These are phyloP conservation scores for silkworm (Bombyx mori) DNA, from an alignment of 1,140 invertebrate genomes.

Conservation along the genomic window ASM3026992v2 NC_085121.1:18312501-18313000, in stretches of 20 bases:
- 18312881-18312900: neutral
- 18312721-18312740: constrained; percentile 54
- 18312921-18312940: constrained; percentile 20
- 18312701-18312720: constrained; percentile 37
- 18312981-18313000: too few species aligned
- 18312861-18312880: constrained; percentile 22
- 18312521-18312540: too few species aligned
- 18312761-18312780: constrained; percentile 51
- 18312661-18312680: neutral
- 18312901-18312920: neutral
- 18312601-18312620: too few species aligned
- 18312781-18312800: constrained; percentile 48
- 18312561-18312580: too few species aligned
- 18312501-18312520: too few species aligned
- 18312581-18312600: too few species aligned
- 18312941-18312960: constrained; percentile 3
- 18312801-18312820: constrained; percentile 46
- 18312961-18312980: too few species aligned
- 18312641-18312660: too few species aligned
- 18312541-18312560: too few species aligned
- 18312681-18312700: neutral
- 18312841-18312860: constrained; percentile 24
- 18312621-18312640: too few species aligned
- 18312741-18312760: constrained; percentile 60
- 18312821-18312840: constrained; percentile 43